These are phyloP conservation scores for Pseudolycoriella hygida DNA, from an alignment of 2,888 invertebrate genomes.

Conservation along the genomic window DNA sequence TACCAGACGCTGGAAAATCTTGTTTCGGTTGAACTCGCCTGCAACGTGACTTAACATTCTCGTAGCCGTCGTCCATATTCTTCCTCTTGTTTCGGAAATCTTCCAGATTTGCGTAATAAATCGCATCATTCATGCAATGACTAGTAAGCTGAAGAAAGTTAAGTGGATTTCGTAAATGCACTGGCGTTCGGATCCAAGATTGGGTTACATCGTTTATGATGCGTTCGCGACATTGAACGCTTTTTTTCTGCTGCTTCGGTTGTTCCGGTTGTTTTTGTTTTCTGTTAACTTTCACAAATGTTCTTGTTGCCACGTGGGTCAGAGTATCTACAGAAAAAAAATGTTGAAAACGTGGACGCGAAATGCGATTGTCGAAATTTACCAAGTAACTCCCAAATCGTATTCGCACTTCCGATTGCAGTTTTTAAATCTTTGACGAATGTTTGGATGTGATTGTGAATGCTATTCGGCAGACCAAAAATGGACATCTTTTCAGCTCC, in stretches of 20 bases:
- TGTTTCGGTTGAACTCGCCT: no score
- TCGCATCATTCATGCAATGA: conserved; percentile 16
- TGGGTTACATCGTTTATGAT: conserved; percentile 17
- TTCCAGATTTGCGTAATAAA: conserved; percentile 5
- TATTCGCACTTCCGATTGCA: conserved; percentile 11
- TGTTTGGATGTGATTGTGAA: conserved; percentile 15
- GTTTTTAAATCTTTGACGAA: conserved; percentile 15
- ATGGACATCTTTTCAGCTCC: conserved; percentile 18
- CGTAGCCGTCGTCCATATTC: not conserved
- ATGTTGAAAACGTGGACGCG: no score
- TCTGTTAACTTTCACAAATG: conserved; percentile 12
- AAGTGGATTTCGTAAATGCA: conserved; percentile 16
- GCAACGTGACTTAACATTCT: no score
- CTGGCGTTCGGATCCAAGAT: conserved; percentile 16
- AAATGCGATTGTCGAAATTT: no score
- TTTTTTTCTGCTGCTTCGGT: conserved; percentile 10
- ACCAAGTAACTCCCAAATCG: conserved; percentile 15
- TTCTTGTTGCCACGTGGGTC: conserved; percentile 15
- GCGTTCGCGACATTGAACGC: conserved; percentile 13
- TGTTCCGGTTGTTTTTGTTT: conserved; percentile 1
- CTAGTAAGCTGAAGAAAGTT: conserved; percentile 16
- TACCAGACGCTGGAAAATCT: no score
- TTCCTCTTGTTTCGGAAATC: not conserved
- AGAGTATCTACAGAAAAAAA: conserved; percentile 11
- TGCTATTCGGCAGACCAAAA: conserved; percentile 15